These are phyloP conservation scores for Acanthoscelides obtectus DNA, from an alignment of 2,888 invertebrate genomes.

Conservation along the genomic window DNA sequence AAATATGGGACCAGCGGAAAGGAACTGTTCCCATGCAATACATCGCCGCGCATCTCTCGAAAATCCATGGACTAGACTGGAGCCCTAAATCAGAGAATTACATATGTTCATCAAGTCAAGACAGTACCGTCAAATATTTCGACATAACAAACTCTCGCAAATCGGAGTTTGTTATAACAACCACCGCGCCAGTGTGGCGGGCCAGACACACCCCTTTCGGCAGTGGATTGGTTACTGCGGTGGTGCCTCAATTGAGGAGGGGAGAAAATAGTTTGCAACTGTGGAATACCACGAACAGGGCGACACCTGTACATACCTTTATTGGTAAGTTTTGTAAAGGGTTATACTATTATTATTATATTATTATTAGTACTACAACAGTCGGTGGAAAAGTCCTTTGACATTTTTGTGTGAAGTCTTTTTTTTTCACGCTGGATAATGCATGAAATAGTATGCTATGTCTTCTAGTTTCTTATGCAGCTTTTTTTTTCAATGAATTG, in stretches of 20 bases:
- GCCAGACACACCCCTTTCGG: slow-evolving; percentile 80
- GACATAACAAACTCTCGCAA: slow-evolving; percentile 81
- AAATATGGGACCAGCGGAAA: slow-evolving; percentile 94
- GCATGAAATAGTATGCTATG: no score
- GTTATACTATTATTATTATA: no score
- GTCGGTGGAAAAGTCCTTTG: no score
- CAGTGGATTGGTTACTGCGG: slow-evolving; percentile 85
- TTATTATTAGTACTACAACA: no score
- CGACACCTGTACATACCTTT: slow-evolving; percentile 80
- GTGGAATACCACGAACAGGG: slow-evolving; percentile 70
- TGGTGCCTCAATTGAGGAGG: slow-evolving; percentile 84
- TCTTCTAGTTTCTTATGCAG: no score
- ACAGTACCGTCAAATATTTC: slow-evolving; percentile 92
- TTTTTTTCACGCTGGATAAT: no score
- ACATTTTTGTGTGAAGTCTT: no score
- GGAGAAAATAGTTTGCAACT: slow-evolving; percentile 79
- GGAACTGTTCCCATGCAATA: slow-evolving; percentile 83
- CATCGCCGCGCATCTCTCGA: slow-evolving; percentile 84
- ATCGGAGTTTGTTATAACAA: slow-evolving; percentile 79
- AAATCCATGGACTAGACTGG: slow-evolving; percentile 95
- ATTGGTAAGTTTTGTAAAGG: slow-evolving; percentile 52
- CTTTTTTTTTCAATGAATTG: no score
- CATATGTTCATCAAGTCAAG: slow-evolving; percentile 89
- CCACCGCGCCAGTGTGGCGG: slow-evolving; percentile 86
- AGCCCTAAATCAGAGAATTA: slow-evolving; percentile 80